Percentiles rank a stretch among this genome's conserved stretches.
Conservation (phyloP, 2,888 invertebrate genomes). For the Lasioglossum leucozonium region DNA sequence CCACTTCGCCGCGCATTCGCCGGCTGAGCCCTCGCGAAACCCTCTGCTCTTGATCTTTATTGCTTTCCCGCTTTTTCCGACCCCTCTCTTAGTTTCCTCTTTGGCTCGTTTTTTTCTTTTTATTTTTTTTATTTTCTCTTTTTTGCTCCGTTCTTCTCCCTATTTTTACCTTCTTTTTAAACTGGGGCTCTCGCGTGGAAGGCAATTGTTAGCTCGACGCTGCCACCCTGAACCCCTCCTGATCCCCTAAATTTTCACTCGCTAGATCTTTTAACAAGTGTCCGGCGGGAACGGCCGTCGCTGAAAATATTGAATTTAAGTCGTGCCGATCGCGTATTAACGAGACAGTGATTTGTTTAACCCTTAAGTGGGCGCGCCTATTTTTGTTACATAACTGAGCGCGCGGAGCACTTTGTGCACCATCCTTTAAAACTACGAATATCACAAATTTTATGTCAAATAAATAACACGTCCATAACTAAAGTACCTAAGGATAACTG, state of each 20-base stretch:
- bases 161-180: conserved; percentile 1
- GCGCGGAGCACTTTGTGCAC: too few species aligned
- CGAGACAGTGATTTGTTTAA: too few species aligned
- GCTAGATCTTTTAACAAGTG: not conserved
- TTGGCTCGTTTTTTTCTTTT: not conserved
- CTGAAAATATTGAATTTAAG: too few species aligned
- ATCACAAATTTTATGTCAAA: too few species aligned
- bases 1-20: not conserved
- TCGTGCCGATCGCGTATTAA: too few species aligned
- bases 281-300: not conserved
- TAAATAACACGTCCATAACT: too few species aligned
- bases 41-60: conserved; percentile 1
- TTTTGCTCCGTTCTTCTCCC: not conserved
- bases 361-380: too few species aligned
- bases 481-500: too few species aligned
- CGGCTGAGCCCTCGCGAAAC: conserved; percentile 4
- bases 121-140: too few species aligned
- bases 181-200: not conserved
- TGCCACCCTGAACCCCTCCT: not conserved
- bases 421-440: too few species aligned
- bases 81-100: not conserved
- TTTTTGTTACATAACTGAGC: too few species aligned
- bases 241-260: not conserved
- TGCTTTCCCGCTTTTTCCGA: not conserved
- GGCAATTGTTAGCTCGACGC: not conserved